Percentiles rank a stretch among this genome's conserved stretches.
Conservation (phyloP, 2,797 vertebrate genomes). For the Hypotaenidia philippensis region DNA sequence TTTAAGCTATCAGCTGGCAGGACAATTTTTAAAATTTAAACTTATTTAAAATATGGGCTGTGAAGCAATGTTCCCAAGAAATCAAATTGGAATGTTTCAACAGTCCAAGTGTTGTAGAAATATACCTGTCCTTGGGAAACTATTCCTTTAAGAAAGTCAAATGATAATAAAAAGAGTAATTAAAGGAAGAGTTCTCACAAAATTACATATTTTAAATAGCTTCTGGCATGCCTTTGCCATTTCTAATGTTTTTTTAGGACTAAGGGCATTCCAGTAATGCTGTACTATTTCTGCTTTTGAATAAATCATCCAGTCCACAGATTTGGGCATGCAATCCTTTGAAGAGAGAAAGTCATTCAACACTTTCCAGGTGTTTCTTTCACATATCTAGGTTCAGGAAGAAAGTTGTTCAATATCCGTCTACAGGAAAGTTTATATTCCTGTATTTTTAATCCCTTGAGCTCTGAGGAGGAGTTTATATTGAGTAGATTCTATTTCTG, state of each 20-base stretch:
- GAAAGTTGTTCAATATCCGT: neutral
- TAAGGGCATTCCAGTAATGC: neutral
- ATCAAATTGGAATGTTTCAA: neutral
- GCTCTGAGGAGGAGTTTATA: neutral
- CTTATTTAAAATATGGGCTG: neutral
- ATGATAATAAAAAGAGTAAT: neutral
- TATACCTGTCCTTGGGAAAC: accelerated
- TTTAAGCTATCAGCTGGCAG: neutral
- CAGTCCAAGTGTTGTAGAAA: neutral
- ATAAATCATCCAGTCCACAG: neutral
- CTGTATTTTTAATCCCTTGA: constrained; percentile 8
- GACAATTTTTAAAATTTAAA: neutral
- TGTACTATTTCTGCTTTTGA: neutral
- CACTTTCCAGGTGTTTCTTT: neutral
- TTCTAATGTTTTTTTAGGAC: neutral
- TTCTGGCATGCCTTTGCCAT: neutral
- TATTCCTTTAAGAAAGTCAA: neutral
- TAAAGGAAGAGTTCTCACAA: neutral
- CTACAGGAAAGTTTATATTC: constrained; percentile 4
- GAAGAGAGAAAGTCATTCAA: constrained; percentile 8
- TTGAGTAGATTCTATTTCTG: neutral
- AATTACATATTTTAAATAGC: neutral
- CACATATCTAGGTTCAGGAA: constrained; percentile 2
- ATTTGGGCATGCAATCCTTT: neutral
- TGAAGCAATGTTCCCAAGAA: neutral